Evolutionary conservation across 2,888 invertebrate genomes (phyloP).

Genomic region (Tetanocera ferruginea): DNA sequence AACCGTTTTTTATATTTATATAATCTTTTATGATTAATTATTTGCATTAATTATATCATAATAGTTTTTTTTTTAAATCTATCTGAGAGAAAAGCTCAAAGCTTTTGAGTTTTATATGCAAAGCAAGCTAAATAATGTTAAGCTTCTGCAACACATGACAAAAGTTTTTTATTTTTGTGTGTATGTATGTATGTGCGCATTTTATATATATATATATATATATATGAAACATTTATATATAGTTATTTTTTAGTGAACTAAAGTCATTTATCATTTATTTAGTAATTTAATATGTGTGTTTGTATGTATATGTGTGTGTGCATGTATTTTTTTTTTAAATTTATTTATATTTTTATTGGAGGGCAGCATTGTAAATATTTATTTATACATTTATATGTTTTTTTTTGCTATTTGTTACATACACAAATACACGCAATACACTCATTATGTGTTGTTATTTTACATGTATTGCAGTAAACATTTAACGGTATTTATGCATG

Average conservation of each 20-base stretch:
- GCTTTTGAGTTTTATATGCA: no score
- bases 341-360: slow-evolving; percentile 44
- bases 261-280: not conserved
- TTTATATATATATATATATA: not conserved
- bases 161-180: slow-evolving; percentile 44
- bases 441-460: not conserved
- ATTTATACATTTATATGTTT: not conserved
- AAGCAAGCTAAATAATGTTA: no score
- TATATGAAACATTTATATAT: not conserved
- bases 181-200: slow-evolving; percentile 27
- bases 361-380: slow-evolving; percentile 54
- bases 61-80: no score
- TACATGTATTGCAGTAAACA: not conserved
- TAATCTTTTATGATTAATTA: no score
- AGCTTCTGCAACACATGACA: slow-evolving; percentile 18
- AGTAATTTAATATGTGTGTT: not conserved
- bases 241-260: not conserved
- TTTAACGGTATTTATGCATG: not conserved
- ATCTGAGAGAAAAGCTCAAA: no score
- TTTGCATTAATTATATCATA: no score
- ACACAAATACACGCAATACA: not conserved
- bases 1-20: no score
- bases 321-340: not conserved
- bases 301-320: not conserved
- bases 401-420: not conserved